A percentile compares a stretch with the other conserved stretches of the same genome.
Conservation (phyloP, 2,113 vertebrate genomes). For the Cryptomyrus ogoouensis region DNA sequence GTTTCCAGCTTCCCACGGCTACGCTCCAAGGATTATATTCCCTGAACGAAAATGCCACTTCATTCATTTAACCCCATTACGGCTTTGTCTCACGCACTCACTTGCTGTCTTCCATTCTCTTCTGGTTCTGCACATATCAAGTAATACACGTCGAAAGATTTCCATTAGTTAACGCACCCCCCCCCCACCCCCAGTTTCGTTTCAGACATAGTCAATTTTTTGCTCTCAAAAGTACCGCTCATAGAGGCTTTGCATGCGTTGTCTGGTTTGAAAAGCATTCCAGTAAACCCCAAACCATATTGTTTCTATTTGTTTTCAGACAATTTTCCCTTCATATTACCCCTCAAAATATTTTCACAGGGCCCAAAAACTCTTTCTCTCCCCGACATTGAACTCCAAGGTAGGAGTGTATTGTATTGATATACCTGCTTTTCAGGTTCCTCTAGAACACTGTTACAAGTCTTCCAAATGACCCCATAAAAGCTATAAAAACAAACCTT, state of each 20-base stretch:
- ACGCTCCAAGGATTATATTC: background rate
- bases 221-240: background rate
- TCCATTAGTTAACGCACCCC: background rate
- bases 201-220: background rate
- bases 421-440: slow-evolving; percentile 49
- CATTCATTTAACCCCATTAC: background rate
- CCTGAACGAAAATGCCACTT: background rate
- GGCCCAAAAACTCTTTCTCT: background rate
- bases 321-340: background rate
- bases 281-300: background rate
- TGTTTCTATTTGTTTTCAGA: slow-evolving; percentile 11
- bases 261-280: background rate
- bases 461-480: slow-evolving; percentile 44
- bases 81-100: background rate
- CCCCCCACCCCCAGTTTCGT: background rate
- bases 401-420: slow-evolving; percentile 24
- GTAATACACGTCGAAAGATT: background rate
- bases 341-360: slow-evolving; percentile 10
- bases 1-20: background rate
- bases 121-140: background rate
- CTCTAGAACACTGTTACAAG: slow-evolving; percentile 36
- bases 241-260: background rate
- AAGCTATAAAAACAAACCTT: slow-evolving; percentile 20
- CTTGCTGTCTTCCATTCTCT: background rate
- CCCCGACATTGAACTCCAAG: slow-evolving; percentile 16